These are phyloP conservation scores for Andricus quercusramuli DNA, from an alignment of 2,888 invertebrate species.

Conservation along the genomic window DNA sequence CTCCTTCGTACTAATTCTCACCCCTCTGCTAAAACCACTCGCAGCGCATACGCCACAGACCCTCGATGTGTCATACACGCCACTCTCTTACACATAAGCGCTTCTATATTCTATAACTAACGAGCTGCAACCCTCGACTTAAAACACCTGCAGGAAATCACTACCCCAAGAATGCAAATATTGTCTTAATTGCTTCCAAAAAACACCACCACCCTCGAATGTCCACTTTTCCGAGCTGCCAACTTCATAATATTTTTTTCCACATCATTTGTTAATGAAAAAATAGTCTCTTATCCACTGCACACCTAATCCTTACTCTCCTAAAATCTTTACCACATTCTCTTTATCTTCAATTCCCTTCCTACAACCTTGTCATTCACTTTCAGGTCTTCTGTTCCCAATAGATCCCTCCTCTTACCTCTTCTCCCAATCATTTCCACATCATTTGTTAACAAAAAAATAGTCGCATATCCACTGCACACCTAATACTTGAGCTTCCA, in stretches of 20 bases:
- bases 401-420: too few species aligned
- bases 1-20: slow-evolving; percentile 62
- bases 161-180: slow-evolving; percentile 77
- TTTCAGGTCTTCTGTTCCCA: too few species aligned
- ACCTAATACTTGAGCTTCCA: too few species aligned
- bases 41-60: slow-evolving; percentile 52
- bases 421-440: too few species aligned
- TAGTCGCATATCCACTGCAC: too few species aligned
- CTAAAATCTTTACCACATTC: too few species aligned
- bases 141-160: slow-evolving; percentile 78
- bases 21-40: slow-evolving; percentile 50
- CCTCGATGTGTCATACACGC: slow-evolving; percentile 75
- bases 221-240: slow-evolving; percentile 22
- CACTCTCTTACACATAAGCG: slow-evolving; percentile 59
- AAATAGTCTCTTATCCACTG: too few species aligned
- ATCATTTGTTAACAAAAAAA: too few species aligned
- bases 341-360: too few species aligned
- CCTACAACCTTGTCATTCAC: too few species aligned
- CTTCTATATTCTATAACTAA: slow-evolving; percentile 60
- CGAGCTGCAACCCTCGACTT: slow-evolving; percentile 61
- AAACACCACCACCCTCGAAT: slow-evolving; percentile 62
- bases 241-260: neutral
- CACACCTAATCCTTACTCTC: too few species aligned
- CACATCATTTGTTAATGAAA: neutral
- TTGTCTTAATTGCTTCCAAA: slow-evolving; percentile 76